phyloP scores from a whole-genome alignment of 2,888 invertebrate species.

The Metellina segmentata region DNA sequence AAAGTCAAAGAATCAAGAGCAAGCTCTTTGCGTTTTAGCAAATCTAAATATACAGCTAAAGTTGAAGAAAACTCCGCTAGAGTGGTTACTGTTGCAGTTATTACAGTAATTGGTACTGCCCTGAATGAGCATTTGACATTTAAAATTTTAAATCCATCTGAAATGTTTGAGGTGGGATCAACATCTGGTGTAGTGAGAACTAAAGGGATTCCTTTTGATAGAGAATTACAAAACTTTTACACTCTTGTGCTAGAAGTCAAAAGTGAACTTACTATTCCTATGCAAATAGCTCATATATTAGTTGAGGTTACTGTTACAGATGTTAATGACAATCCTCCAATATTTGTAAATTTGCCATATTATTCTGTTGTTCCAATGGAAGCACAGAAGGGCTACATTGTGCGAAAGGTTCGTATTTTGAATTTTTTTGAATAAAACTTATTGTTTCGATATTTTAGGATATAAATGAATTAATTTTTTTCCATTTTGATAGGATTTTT shows the following conservation, averaged over 20 bases:
- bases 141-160: constrained; percentile 91
- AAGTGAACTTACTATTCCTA: constrained; percentile 65
- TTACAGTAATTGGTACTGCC: constrained; percentile 91
- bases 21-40: constrained; percentile 90
- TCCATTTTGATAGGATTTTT: too few species aligned
- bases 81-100: constrained; percentile 89
- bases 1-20: constrained; percentile 85
- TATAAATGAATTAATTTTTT: too few species aligned
- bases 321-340: constrained; percentile 95
- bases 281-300: constrained; percentile 89
- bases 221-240: constrained; percentile 91
- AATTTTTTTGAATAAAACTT: neutral
- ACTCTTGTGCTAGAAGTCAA: constrained; percentile 89
- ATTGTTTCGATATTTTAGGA: neutral
- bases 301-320: constrained; percentile 90
- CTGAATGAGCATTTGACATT: constrained; percentile 94
- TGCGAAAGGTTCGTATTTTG: constrained; percentile 85
- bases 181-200: constrained; percentile 96
- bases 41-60: constrained; percentile 88
- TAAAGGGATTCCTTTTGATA: constrained; percentile 89
- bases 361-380: constrained; percentile 94
- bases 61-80: constrained; percentile 93
- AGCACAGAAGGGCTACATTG: constrained; percentile 89
- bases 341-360: constrained; percentile 96
- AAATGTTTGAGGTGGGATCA: constrained; percentile 91